Evolutionary conservation across 2,888 invertebrate genomes (phyloP), one percentile per base, ranked within the genome.

Genomic region (Synanthedon tipuliformis): DNA sequence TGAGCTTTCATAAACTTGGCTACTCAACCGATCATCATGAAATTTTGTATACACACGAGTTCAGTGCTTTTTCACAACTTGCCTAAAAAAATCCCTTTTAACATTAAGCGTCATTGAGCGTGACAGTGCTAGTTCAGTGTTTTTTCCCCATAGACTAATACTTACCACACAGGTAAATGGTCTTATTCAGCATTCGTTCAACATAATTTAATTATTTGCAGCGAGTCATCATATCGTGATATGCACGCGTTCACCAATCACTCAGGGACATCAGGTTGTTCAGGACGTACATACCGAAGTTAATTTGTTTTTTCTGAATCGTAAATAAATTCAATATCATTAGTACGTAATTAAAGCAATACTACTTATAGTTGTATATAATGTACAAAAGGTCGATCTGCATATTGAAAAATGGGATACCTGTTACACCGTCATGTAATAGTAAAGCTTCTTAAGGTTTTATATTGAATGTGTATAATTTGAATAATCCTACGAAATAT

Each of bases 271-370:
- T 87, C 86, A 54, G 85, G 86, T 71, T 85, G 78, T 75, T 87
- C 86, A 60, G 80, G 84, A 59, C 77, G 81, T 66, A 72, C 78
- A 48, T 85, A 85, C 71, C 71, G 83, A 65, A 86, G 80, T 71
- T 86, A 85, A 76, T 72, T 70, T 62, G 62, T 61, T 52, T 53
- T 55, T 52, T 54, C 54, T 45, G 15, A 51, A 56, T 68, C 55
- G 51, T 52, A 59, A 55, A 71, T 61, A 61, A 61, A 67, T 73
- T 64, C 58, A 62, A 81, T 86, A 85, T 85, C 86, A 85, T 66
- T 85, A 84, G 81, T 69, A 73, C 68, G 73, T 83, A 84, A 81
- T 68, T 59, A 69, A 84, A 87, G 86, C 86, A 87, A 87, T 86
- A 87, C 65, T 82, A 81, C 65, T 64, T 61, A 62, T 74, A 67